Base-by-base conservation (phyloP, 2,888 invertebrate species). In the Archaeoteleia sp. region DNA sequence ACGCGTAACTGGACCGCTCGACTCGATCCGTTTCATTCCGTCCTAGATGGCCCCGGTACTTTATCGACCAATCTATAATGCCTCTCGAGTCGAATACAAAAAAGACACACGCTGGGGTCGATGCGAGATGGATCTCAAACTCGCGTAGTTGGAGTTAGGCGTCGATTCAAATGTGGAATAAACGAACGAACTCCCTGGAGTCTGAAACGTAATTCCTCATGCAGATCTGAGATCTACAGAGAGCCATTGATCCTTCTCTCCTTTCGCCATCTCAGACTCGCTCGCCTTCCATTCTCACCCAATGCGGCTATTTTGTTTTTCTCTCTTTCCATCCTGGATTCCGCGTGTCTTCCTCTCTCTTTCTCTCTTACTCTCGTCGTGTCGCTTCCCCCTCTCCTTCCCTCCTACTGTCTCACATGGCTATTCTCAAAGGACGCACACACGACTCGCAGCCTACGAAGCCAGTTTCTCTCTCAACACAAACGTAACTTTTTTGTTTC, bases 271-370 rank as follows among this genome's bases (percentile, higher is more conserved):
- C 5, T 20, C 20, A 20, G 37, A 51, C 51, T 51, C 51, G 43
- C 51, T 60, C 61, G 51, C 61, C 61, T 61, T 51, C 49, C 51
- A 61, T 61, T 61, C 49, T 42, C 61, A 53, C 51, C 39, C 45
- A 39, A 45, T 14, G 45, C 4, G 13, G 51, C 27, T 45, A 53
- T 53, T 61, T 61, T 40, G 17, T 25, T 46, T 45, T 39, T 54
- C 25, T 62, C 45, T 32, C 48, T 37, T 46, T 67, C 20, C 37
- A 9, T 6, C 20, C 30, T 27, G 8, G 32, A 13, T 30, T 10
- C 14, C 2, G 17, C 8, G 4, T 9, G 39, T 9, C 10, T 45
- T 30, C 48, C 46, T 30, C 39, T 43, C 39, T n/a, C 29, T 23
- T 17, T 48, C 42, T 32, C 4, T 15, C 15, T 37, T 17, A 2